Conservation (phyloP, 2,797 vertebrate species). For the Neosilurus hyrtlii region DNA sequence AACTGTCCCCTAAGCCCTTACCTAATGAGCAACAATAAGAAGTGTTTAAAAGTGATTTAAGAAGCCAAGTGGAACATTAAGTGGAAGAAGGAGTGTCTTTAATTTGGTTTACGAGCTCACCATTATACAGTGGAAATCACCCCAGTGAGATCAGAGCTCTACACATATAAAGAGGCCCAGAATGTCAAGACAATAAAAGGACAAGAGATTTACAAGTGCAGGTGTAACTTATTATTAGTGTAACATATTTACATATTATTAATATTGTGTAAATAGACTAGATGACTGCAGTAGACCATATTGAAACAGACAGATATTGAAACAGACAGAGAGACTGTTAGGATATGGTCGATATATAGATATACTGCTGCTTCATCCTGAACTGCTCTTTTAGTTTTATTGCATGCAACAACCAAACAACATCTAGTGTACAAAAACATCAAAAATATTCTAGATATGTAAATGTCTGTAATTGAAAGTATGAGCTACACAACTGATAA, state of each 20-base stretch:
- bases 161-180: not conserved
- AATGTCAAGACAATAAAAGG: constrained; percentile 24
- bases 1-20: constrained; percentile 3
- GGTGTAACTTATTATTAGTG: not conserved
- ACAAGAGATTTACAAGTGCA: not conserved
- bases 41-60: constrained; percentile 23
- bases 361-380: not conserved
- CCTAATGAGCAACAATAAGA: constrained; percentile 4
- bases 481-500: not conserved
- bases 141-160: constrained; percentile 31
- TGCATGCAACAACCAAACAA: not conserved
- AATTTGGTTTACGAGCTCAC: constrained; percentile 35
- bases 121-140: constrained; percentile 35
- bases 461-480: not conserved
- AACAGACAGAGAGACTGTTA: constrained; percentile 24
- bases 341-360: not conserved
- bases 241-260: not conserved
- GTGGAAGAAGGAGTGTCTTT: constrained; percentile 34
- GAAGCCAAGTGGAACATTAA: constrained; percentile 24
- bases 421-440: not conserved
- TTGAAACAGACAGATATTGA: constrained; percentile 18
- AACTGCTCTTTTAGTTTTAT: not conserved
- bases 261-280: not conserved
- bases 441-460: not conserved
- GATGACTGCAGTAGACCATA: not conserved